phyloP scores from a whole-genome alignment of 2,113 vertebrate species.

The Pluvialis apricaria region DNA sequence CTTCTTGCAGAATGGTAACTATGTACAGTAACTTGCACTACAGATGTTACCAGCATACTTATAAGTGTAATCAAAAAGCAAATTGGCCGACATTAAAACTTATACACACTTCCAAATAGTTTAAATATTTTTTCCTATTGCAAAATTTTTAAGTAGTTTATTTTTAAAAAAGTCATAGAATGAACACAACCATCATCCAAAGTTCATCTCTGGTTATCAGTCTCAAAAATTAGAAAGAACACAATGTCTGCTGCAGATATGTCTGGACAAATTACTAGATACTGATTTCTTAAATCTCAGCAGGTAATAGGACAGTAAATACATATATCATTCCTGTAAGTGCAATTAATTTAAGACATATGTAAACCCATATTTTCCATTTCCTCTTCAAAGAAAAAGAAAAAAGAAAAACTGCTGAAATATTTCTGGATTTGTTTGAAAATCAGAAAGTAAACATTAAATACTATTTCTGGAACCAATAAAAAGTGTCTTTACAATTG shows the following conservation, averaged over 20 bases:
- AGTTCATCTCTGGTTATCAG: neutral
- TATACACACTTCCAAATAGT: neutral
- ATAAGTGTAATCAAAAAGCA: neutral
- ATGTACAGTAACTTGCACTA: neutral
- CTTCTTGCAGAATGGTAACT: neutral
- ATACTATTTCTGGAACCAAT: slow-evolving; percentile 1
- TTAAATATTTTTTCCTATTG: neutral
- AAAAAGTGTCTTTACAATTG: neutral
- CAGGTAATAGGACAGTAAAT: neutral
- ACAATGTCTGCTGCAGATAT: neutral
- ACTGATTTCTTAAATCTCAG: neutral
- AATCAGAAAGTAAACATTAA: slow-evolving; percentile 5
- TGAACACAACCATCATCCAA: neutral
- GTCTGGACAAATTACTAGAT: neutral
- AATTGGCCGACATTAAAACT: neutral
- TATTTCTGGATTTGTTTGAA: slow-evolving; percentile 22
- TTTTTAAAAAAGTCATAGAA: neutral
- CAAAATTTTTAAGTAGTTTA: neutral
- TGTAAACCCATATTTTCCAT: neutral
- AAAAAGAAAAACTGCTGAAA: neutral
- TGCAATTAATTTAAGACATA: neutral
- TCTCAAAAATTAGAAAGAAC: neutral
- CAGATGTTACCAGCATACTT: neutral
- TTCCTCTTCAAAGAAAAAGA: neutral
- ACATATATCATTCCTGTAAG: neutral